Conservation (phyloP, 2,113 vertebrate species). For the Chloroceryle aenea region DNA sequence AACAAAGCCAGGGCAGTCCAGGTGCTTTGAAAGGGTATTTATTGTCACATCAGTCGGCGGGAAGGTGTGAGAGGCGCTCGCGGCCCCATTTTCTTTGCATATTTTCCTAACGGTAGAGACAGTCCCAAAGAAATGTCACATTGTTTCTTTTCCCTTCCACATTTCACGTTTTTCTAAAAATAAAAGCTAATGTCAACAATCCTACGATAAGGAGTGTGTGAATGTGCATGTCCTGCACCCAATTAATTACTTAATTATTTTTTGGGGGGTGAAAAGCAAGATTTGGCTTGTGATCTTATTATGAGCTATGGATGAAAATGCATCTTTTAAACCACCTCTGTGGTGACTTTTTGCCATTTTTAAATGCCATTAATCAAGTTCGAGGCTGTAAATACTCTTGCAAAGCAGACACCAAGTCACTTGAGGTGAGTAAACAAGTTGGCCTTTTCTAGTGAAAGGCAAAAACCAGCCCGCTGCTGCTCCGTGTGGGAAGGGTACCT, state of each 20-base stretch:
- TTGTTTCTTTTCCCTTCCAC: slow-evolving; percentile 26
- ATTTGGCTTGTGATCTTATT: neutral
- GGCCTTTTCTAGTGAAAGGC: neutral
- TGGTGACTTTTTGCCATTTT: neutral
- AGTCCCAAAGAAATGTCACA: neutral
- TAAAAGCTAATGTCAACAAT: slow-evolving; percentile 12
- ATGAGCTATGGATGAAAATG: neutral
- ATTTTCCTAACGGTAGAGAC: neutral
- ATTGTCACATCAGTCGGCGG: neutral
- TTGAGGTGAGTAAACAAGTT: slow-evolving; percentile 53
- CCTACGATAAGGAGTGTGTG: neutral
- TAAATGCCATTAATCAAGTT: neutral
- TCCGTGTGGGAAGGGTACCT: neutral
- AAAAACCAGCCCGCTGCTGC: neutral
- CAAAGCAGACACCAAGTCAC: neutral
- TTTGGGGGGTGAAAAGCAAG: neutral
- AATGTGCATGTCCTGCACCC: neutral
- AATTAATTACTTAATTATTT: neutral
- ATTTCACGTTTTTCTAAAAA: neutral
- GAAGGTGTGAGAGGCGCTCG: neutral
- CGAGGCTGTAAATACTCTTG: neutral
- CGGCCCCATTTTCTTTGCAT: neutral
- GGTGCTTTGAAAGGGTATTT: neutral
- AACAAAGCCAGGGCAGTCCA: neutral
- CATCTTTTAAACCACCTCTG: neutral